Evolutionary conservation across 2,113 vertebrate genomes (phyloP), one percentile per base, ranked within the genome.

Genomic region (Aegithalos caudatus): DNA sequence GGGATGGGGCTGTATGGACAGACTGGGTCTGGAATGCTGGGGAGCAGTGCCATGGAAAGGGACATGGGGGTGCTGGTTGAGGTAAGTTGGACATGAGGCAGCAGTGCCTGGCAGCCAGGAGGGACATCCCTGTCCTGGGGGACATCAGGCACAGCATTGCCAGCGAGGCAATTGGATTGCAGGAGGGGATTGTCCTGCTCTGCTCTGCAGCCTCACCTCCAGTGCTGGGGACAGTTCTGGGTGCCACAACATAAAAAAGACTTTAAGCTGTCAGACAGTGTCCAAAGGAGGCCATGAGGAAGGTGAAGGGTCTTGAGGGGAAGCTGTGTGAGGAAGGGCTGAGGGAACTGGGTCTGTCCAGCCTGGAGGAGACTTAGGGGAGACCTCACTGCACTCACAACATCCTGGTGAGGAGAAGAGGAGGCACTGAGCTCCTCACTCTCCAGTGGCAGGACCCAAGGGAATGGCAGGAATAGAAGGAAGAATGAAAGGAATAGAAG

Each of bases 171-270:
- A n/a, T n/a, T n/a, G n/a, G n/a, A n/a, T n/a, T n/a, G n/a, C n/a
- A 40, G 13, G 24, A 14, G 58, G 33, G 14, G 33, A 74, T 6
- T 58, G 45, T 53, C 38, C 53, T 0, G 0, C 37, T 81, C 58
- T 81, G 47, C 18, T 50, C 12, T 1, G 42, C 0, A 1, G 58
- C 12, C 31, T 33, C 58, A 28, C 14, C 35, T 57, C 0, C 0
- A 72, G 17, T 37, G 5, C 22, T 65, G 58, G 31, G 42, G 37
- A 0, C 12, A n/a, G n/a, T 11, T 81, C 14, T 58, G 38, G 7
- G 38, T n/a, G 40, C 16, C 20, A 24, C 20, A 29, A 7, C 3
- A 2, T 7, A 58, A 57, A 13, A n/a, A 40, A 51, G 15, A n/a
- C 4, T 17, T 17, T 2, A 9, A 37, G 10, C 10, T 27, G 11